These are phyloP conservation scores for Spodoptera picta DNA, from an alignment of 2,888 invertebrate genomes.

Conservation along the genomic window DNA sequence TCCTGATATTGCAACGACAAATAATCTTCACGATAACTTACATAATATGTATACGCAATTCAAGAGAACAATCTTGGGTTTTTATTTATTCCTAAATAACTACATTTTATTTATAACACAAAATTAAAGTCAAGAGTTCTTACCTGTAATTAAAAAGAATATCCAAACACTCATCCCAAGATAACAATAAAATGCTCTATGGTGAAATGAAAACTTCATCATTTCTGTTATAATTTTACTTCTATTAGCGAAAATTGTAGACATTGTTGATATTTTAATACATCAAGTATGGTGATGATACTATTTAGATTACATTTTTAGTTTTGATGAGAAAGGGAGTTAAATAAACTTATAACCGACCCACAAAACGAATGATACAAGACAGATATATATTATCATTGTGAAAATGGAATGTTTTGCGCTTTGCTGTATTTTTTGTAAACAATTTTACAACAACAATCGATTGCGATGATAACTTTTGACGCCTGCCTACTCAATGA, in stretches of 20 bases:
- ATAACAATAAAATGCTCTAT: conserved; percentile 94
- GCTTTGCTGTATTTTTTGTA: conserved; percentile 28
- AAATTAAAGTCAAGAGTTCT: conserved; percentile 32
- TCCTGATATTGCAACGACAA: no score
- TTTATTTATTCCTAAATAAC: no score
- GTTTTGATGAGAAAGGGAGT: conserved; percentile 7
- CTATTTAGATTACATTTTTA: conserved; percentile 30
- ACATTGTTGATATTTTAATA: conserved; percentile 43
- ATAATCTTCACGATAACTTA: no score
- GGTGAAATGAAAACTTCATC: conserved; percentile 89
- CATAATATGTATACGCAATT: no score
- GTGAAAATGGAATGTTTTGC: conserved; percentile 3
- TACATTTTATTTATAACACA: background rate
- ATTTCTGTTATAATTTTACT: conserved; percentile 74
- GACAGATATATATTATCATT: conserved; percentile 41
- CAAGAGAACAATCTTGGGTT: no score
- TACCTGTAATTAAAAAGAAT: conserved; percentile 92
- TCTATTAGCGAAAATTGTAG: conserved; percentile 57
- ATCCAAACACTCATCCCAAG: conserved; percentile 95
- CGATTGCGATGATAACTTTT: conserved; percentile 29
- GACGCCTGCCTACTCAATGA: conserved; percentile 28
- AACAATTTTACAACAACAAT: conserved; percentile 44
- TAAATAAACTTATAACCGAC: conserved; percentile 35
- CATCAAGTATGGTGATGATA: conserved; percentile 6
- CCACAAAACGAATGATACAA: conserved; percentile 33